Percentiles rank a stretch among this genome's conserved stretches.
These are phyloP conservation scores for Artemia franciscana DNA, from an alignment of 1,140 invertebrate species.

Conservation along the genomic window DNA sequence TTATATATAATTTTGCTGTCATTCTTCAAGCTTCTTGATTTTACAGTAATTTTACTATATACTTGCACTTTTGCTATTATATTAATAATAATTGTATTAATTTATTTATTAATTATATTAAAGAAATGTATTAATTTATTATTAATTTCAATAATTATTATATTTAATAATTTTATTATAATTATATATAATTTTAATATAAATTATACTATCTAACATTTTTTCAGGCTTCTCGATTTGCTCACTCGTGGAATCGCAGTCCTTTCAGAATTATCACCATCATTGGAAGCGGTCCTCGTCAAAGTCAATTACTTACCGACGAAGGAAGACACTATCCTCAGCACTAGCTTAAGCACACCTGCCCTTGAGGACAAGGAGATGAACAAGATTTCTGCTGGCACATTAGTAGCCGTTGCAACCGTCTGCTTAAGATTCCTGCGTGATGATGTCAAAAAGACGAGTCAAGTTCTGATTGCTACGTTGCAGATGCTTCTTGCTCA, in stretches of 20 bases:
- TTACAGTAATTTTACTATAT: no score
- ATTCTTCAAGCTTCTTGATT: no score
- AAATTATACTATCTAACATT: no score
- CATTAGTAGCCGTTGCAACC: neutral
- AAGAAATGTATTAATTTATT: no score
- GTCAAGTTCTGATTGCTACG: neutral
- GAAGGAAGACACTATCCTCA: neutral
- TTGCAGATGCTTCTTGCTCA: neutral
- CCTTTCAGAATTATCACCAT: neutral
- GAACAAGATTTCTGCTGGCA: neutral
- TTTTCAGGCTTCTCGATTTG: neutral
- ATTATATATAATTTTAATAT: no score
- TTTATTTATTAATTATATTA: no score
- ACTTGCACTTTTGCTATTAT: no score
- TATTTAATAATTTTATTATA: no score
- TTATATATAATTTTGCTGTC: no score
- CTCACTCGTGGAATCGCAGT: neutral
- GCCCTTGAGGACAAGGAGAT: neutral
- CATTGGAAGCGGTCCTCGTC: neutral
- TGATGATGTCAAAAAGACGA: neutral
- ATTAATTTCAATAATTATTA: no score
- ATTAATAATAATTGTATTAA: no score
- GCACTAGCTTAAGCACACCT: neutral
- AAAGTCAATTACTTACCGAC: neutral
- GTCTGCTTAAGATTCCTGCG: neutral